Evolutionary conservation across 2,797 vertebrate species (phyloP), one percentile per base, ranked within the genome.

Genomic region (Epinephelus coioides): DNA sequence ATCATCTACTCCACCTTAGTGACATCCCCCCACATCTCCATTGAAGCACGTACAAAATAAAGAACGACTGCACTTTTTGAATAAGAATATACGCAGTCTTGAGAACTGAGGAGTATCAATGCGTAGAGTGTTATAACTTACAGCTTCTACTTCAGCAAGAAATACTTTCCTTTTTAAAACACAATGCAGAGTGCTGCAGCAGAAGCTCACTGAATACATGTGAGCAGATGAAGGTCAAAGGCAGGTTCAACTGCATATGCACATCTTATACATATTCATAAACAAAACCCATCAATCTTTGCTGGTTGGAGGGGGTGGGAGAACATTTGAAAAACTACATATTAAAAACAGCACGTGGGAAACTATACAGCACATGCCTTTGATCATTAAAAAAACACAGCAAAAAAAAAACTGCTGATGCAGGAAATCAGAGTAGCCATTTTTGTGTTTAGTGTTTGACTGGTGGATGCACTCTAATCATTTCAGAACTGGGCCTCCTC

Each of bases 261-360:
- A 89, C 85, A 89, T 86, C 79, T 78, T 81, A 93, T 93, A 92
- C 91, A 94, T 94, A 95, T 95, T 94, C 92, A 94, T 93, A 82
- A 79, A 83, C 56, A 84, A 91, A 87, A 88, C 51, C 82, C 82
- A 95, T 93, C 92, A 94, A 93, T 95, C 94, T 87, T 80, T 82
- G 83, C 75, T 69, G 87, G 78, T 88, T 84, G 79, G 68, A 79
- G 73, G 85, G 73, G 83, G 82, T 51, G 67, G 80, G 76, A 78
- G 69, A 64, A 84, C 27, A 88, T 82, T 79, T 84, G 70, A 82
- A 90, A 90, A 63, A 68, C 69, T 80, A 85, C 83, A 90, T 89
- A 90, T 86, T 84, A 86, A 90, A 88, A 86, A 65, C 68, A 72
- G 64, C 76, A 82, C 51, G 57, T 66, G 79, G 57, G 66, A 82